Evolutionary conservation across 2,797 vertebrate species (phyloP), one percentile per base, ranked within the genome.

Genomic region (Scomberomorus guttatus): DNA sequence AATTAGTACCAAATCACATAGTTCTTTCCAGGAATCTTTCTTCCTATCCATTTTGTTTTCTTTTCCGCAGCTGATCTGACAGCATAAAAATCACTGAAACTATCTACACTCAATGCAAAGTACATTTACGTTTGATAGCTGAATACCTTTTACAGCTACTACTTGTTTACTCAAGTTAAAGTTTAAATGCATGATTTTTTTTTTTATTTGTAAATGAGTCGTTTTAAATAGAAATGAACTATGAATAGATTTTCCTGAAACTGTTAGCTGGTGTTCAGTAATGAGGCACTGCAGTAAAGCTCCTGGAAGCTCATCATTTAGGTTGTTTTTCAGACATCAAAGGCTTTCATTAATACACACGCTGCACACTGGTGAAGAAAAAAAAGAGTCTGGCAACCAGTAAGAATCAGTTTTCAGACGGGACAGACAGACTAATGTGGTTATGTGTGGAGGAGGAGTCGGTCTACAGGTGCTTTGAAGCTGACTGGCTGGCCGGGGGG

Each of bases 401-500:
- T 54, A 1, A 48, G 80, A 79, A 60, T 79, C 48, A 4, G 61
- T 71, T 67, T 75, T 73, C 80, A 75, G 72, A 29, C 5, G 51
- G 64, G 44, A 72, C 75, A 18, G 67, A 57, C 24, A 13, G 67
- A 71, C 59, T 72, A n/a, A 77, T 84, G 68, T 48, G 83, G 55
- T 42, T 15, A 52, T 27, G 52, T 27, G 70, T 13, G 66, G 81
- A 80, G 67, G 65, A 80, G 88, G 84, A 69, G 84, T 5, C 13
- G 32, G 39, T 74, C 66, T 61, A 50, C 86, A 87, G 88, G 85
- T 87, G 78, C 89, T 91, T 90, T 91, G 89, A 91, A 90, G 89
- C 56, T 6, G 12, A 52, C 66, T 25, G 64, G 11, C 20, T 48
- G 56, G 17, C 54, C 52, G 34, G 34, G 29, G n/a, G 20, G 46